Conservation (phyloP, 2,888 invertebrate species). For the Hedya salicella region DNA sequence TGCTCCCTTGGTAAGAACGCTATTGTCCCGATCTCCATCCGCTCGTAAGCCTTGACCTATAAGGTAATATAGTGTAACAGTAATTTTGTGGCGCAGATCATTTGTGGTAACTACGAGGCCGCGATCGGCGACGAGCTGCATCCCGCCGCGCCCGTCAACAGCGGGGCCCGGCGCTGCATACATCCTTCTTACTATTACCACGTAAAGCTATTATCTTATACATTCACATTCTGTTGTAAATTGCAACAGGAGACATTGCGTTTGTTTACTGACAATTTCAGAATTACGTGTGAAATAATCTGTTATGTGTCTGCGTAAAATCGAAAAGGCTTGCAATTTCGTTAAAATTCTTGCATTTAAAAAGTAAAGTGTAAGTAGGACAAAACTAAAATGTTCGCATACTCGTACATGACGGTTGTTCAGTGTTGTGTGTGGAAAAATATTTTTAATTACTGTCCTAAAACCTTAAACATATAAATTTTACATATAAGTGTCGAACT, state of each 20-base stretch:
- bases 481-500: too few species aligned
- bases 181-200: conserved; percentile 79
- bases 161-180: conserved; percentile 67
- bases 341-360: neutral
- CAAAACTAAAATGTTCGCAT: too few species aligned
- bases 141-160: conserved; percentile 61
- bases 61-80: conserved; percentile 11
- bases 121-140: conserved; percentile 61
- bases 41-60: neutral
- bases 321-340: neutral
- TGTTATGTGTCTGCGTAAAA: neutral
- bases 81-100: conserved; percentile 58
- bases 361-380: neutral
- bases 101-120: conserved; percentile 72
- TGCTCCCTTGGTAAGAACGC: conserved; percentile 67
- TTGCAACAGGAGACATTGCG: conserved; percentile 30
- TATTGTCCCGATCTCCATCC: neutral
- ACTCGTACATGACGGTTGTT: too few species aligned
- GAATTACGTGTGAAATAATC: conserved; percentile 55
- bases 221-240: conserved; percentile 48
- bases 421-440: too few species aligned
- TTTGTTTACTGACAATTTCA: conserved; percentile 54
- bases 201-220: conserved; percentile 59
- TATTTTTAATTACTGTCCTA: too few species aligned
- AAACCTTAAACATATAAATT: too few species aligned